These are phyloP conservation scores for Lysandra bellargus DNA, from an alignment of 2,888 invertebrate species.

Conservation along the genomic window DNA sequence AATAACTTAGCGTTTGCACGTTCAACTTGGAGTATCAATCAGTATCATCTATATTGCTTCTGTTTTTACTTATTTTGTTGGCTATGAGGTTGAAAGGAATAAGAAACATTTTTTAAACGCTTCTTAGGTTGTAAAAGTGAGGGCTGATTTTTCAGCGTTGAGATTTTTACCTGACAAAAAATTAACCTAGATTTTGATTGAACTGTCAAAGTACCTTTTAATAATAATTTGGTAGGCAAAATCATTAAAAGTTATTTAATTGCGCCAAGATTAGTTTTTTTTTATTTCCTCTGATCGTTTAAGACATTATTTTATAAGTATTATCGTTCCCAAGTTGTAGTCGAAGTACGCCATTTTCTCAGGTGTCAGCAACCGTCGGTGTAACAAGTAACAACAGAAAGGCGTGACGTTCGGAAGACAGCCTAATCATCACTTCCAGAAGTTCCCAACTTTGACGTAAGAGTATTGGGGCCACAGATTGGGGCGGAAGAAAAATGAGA, in stretches of 20 bases:
- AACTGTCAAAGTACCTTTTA: too few relatives aligned
- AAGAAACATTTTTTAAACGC: too few relatives aligned
- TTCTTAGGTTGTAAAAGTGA: background rate
- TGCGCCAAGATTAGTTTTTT: background rate
- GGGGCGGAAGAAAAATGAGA: conserved; percentile 24
- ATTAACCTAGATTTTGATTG: too few relatives aligned
- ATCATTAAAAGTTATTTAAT: background rate
- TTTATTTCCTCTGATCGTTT: background rate
- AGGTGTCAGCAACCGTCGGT: conserved; percentile 29
- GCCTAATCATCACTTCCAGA: conserved; percentile 62
- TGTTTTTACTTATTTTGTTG: background rate
- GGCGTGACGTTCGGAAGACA: conserved; percentile 56
- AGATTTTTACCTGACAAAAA: background rate
- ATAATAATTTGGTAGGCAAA: background rate
- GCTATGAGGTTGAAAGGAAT: too few relatives aligned
- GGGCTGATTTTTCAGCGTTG: background rate
- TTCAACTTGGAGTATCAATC: conserved; percentile 8
- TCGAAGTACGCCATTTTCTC: background rate
- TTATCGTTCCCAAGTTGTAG: background rate
- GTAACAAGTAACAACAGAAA: conserved; percentile 23
- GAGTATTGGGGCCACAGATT: conserved; percentile 27
- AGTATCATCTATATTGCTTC: background rate
- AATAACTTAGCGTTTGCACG: conserved; percentile 8
- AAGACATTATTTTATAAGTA: background rate
- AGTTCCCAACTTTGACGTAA: conserved; percentile 36